Base-by-base conservation (phyloP, 1,140 invertebrate genomes). In the Halesus radiatus region DNA sequence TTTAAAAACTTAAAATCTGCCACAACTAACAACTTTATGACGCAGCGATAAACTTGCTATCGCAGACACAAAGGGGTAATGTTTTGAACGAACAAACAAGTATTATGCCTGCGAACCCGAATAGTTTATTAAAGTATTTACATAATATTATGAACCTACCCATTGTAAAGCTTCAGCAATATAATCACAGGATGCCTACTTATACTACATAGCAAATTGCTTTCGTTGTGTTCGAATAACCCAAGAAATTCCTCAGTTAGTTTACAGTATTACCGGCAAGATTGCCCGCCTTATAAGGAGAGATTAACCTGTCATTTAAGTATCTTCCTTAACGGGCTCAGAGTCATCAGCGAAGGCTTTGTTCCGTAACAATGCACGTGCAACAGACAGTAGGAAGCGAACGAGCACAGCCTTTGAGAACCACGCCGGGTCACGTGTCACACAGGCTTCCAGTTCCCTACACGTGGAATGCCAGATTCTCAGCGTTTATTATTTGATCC, bases 311-410 rank as follows among this genome's bases (percentile, higher is more conserved):
- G 68, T 72, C 68, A 53, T 50, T 23, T 50, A 23, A 18, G 29
- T 23, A 50, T 52, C 68, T 72, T 66, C 68, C 37, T 72, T 53
- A 23, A 52, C 45, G n/a, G 45, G 68, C 68, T 52, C 18, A 23
- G 18, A 52, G 18, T 52, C 22, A 52, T 26, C 50, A 52, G 4
- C 3, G 16, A 10, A 52, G 20, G 68, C 68, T 52, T 72, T 72
- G 68, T 72, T 72, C 68, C 68, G 68, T 23, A 52, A 72, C 68
- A 72, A 72, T 54, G 22, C 68, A 72, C 68, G 68, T 72, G 68
- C 50, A 26, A 16, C 50, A 23, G 20, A 60, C 58, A 18, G 58
- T 22, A 56, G 54, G 37, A 13, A 45, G 37, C 37, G 54, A 18
- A 56, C 8, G n/a, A 22, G n/a, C 3, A 18, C 37, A 70, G 37